Conservation (phyloP, 2,113 vertebrate species). For the Malurus cyaneus region DNA sequence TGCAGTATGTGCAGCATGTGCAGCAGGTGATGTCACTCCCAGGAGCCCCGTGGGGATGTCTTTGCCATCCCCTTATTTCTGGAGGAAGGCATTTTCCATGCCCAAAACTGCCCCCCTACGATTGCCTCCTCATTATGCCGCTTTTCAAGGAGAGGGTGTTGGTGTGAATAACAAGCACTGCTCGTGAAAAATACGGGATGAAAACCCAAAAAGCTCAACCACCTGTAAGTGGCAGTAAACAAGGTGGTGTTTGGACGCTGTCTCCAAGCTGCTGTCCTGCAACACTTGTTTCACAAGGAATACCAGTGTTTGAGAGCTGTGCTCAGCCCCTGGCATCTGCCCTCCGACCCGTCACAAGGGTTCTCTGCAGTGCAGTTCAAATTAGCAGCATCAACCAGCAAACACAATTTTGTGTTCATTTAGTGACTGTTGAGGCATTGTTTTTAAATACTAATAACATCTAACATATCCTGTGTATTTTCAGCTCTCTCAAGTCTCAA, state of each 20-base stretch:
- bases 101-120: accelerated
- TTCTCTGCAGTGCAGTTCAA: accelerated
- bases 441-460: constrained; percentile 40
- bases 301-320: not conserved
- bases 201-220: not conserved
- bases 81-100: not conserved
- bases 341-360: not conserved
- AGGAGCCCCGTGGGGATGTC: not conserved
- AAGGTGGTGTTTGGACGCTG: not conserved
- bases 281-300: not conserved
- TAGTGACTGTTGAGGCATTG: constrained; percentile 38
- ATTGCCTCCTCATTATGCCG: not conserved
- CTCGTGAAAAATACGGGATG: not conserved
- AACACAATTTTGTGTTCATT: not conserved
- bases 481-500: constrained; percentile 44
- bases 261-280: not conserved
- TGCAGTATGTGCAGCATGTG: not conserved
- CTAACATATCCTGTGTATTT: constrained; percentile 44
- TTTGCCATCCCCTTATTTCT: not conserved
- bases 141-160: not conserved
- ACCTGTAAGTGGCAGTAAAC: not conserved
- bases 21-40: not conserved
- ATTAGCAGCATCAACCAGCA: not conserved
- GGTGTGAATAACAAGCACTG: accelerated
- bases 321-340: accelerated